A percentile compares a stretch with the other conserved stretches of the same genome.
Evolutionary conservation across 2,797 vertebrate genomes (phyloP).

Genomic region (Enteromius anoplus): DNA sequence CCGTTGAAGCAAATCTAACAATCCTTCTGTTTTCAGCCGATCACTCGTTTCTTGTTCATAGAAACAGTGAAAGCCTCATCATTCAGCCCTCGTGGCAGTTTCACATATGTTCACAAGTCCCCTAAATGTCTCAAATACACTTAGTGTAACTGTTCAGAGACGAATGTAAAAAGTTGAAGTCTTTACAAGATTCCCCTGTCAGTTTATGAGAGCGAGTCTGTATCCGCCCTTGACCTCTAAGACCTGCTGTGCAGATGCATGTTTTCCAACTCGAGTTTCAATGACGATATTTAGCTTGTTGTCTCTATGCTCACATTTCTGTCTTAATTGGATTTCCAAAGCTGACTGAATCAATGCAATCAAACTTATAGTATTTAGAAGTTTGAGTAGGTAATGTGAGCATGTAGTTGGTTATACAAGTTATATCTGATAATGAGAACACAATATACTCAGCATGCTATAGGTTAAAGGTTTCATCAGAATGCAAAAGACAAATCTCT

Average conservation of each 20-base stretch:
- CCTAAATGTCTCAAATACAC: slow-evolving; percentile 55
- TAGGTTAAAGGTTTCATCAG: slow-evolving; percentile 21
- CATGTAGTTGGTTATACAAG: slow-evolving; percentile 8
- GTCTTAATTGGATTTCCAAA: slow-evolving; percentile 59
- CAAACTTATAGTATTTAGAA: slow-evolving; percentile 60
- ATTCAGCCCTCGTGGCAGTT: slow-evolving; percentile 33
- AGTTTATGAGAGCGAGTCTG: slow-evolving; percentile 19
- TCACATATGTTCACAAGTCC: slow-evolving; percentile 47
- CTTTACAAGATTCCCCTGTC: slow-evolving; percentile 44
- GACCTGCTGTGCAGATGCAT: slow-evolving; percentile 24
- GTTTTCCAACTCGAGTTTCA: slow-evolving; percentile 38
- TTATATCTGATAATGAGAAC: background rate
- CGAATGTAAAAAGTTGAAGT: slow-evolving; percentile 43
- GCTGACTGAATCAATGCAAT: slow-evolving; percentile 68
- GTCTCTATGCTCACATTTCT: slow-evolving; percentile 45
- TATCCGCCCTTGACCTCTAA: slow-evolving; percentile 1
- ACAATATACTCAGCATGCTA: slow-evolving; percentile 23
- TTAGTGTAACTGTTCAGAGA: slow-evolving; percentile 52
- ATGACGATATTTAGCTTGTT: slow-evolving; percentile 35
- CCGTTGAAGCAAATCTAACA: slow-evolving; percentile 26
- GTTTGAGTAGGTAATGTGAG: background rate
- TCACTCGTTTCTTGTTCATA: slow-evolving; percentile 20
- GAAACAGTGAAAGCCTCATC: slow-evolving; percentile 44
- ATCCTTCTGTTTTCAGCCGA: slow-evolving; percentile 25
- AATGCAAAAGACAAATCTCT: slow-evolving; percentile 33